phyloP scores from a whole-genome alignment of 2,888 invertebrate genomes.

The Rhingia rostrata region DNA sequence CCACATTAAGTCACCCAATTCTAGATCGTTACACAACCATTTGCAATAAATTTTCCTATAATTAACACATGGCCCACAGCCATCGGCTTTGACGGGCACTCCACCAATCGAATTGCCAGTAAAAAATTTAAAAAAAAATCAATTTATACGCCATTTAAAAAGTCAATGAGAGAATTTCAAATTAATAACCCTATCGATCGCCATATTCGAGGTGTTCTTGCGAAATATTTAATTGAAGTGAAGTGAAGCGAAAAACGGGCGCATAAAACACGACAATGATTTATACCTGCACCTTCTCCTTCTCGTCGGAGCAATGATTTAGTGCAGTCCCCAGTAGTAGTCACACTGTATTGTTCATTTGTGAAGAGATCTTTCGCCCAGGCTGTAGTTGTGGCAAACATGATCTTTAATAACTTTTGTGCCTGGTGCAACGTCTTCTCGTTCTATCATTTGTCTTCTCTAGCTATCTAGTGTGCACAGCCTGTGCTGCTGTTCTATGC shows the following conservation, averaged over 20 bases:
- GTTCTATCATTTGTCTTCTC: not conserved
- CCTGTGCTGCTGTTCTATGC: too few species aligned
- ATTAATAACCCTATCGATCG: constrained; percentile 63
- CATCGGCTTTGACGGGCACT: not conserved
- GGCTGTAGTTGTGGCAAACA: constrained; percentile 1
- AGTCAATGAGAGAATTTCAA: constrained; percentile 59
- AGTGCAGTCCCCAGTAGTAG: constrained; percentile 23
- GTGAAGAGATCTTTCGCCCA: constrained; percentile 2
- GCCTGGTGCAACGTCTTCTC: constrained; percentile 10
- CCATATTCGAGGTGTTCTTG: constrained; percentile 38
- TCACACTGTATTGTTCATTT: constrained; percentile 41
- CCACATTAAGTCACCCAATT: constrained; percentile 32
- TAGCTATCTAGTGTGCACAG: not conserved
- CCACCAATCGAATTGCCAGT: constrained; percentile 21
- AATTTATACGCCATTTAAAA: not conserved
- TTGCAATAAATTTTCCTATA: constrained; percentile 43
- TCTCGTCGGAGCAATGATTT: constrained; percentile 9
- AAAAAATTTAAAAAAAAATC: not conserved
- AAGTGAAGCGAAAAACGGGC: constrained; percentile 22
- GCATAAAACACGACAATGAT: constrained; percentile 40
- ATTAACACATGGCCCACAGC: constrained; percentile 24
- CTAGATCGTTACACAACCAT: constrained; percentile 41
- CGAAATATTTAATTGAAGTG: constrained; percentile 59
- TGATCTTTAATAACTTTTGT: constrained; percentile 22
- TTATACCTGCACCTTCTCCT: constrained; percentile 20